A percentile compares a stretch with the other conserved stretches of the same genome.
phyloP scores from a whole-genome alignment of 2,113 vertebrate species.

The Tyto alba region DNA sequence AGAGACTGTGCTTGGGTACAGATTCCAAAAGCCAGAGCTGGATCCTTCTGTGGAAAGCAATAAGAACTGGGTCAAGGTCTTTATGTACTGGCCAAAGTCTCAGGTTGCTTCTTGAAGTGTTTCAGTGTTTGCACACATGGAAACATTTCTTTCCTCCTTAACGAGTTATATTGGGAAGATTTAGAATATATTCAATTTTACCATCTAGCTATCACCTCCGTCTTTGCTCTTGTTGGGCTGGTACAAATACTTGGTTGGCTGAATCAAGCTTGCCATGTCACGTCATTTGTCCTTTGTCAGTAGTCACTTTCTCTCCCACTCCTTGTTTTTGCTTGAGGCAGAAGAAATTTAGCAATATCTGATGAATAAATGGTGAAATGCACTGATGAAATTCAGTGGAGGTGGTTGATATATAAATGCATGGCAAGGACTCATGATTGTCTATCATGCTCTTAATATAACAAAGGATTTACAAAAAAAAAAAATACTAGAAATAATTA shows the following conservation, averaged over 20 bases:
- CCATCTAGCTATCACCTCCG: background rate
- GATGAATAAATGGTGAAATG: constrained; percentile 13
- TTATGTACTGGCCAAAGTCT: background rate
- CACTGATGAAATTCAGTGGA: background rate
- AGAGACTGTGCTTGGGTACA: background rate
- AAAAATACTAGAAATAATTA: constrained; percentile 5
- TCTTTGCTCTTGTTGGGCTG: background rate
- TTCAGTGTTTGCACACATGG: background rate
- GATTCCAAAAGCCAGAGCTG: background rate
- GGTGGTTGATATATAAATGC: background rate
- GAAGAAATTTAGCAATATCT: constrained; percentile 2
- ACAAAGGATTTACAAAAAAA: background rate
- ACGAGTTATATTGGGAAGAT: background rate
- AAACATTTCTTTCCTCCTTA: background rate
- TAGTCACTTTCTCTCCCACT: background rate
- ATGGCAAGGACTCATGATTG: background rate
- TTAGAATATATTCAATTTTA: background rate
- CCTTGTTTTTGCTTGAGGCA: background rate
- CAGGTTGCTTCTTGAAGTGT: background rate
- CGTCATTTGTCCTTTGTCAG: constrained; percentile 17
- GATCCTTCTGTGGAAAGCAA: background rate
- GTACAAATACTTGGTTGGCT: background rate
- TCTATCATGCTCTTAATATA: constrained; percentile 5
- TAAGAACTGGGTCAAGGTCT: background rate
- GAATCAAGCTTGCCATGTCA: background rate